Percentiles rank a stretch among this genome's conserved stretches.
Evolutionary conservation across 2,113 vertebrate species (phyloP).

Genomic region (Phalacrocorax pelagicus): DNA sequence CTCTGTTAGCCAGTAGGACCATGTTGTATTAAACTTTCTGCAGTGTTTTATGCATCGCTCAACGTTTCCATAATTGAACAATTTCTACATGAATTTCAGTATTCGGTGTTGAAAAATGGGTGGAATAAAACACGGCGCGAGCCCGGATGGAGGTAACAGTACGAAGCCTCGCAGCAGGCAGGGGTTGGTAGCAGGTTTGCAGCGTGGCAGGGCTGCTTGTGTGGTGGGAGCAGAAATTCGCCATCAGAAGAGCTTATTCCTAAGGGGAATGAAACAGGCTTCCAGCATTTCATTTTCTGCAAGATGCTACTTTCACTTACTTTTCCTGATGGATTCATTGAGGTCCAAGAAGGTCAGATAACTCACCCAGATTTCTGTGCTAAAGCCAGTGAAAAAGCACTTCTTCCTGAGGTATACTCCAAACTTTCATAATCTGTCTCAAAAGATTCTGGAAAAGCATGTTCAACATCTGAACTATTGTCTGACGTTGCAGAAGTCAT

Average conservation of each 20-base stretch:
- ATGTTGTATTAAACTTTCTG: neutral
- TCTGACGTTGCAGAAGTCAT: neutral
- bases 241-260: neutral
- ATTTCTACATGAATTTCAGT: neutral
- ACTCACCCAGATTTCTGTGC: neutral
- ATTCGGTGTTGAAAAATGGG: neutral
- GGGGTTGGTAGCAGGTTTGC: neutral
- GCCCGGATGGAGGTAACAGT: rapidly evolving
- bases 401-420: neutral
- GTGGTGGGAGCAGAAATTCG: neutral
- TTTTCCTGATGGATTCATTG: neutral
- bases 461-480: neutral
- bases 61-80: neutral
- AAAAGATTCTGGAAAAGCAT: neutral
- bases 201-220: neutral
- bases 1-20: neutral
- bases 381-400: neutral
- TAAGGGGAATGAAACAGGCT: neutral
- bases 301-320: neutral
- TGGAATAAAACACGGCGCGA: rapidly evolving
- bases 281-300: neutral
- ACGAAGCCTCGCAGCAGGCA: neutral
- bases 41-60: neutral
- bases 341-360: neutral
- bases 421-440: neutral